phyloP scores from a whole-genome alignment of 2,113 vertebrate genomes.

The Rutilus rutilus region DNA sequence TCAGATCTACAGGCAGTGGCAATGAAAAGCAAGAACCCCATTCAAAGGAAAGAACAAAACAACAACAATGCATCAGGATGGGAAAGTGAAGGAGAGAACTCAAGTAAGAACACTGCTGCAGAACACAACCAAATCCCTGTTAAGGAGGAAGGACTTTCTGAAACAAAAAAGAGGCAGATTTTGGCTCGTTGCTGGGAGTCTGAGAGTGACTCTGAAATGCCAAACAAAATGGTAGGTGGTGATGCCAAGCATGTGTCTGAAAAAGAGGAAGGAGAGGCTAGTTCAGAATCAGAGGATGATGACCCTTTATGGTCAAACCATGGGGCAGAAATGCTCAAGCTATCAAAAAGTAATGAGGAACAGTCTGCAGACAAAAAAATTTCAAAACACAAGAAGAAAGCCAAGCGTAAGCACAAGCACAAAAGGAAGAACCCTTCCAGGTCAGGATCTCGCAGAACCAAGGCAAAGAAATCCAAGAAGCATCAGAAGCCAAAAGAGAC shows the following conservation, averaged over 20 bases:
- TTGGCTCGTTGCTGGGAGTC: constrained; percentile 85
- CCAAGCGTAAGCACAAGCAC: constrained; percentile 79
- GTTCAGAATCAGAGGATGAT: constrained; percentile 85
- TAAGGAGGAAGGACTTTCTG: constrained; percentile 37
- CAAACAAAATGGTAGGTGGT: constrained; percentile 58
- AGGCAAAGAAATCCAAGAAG: constrained; percentile 86
- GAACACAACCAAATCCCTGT: not conserved
- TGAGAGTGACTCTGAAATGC: constrained; percentile 82
- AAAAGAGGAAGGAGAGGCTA: constrained; percentile 96
- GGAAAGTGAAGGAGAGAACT: constrained; percentile 74
- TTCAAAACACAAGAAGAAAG: constrained; percentile 76
- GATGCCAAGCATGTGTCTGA: constrained; percentile 75
- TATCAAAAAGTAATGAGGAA: constrained; percentile 35
- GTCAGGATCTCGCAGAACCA: constrained; percentile 75
- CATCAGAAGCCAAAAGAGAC: constrained; percentile 86
- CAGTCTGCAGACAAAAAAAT: constrained; percentile 64
- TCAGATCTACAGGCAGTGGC: not conserved
- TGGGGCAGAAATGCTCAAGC: constrained; percentile 61
- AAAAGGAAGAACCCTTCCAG: constrained; percentile 77
- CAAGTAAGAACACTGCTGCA: constrained; percentile 65
- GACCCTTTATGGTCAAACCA: constrained; percentile 42
- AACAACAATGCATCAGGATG: constrained; percentile 68
- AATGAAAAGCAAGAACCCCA: constrained; percentile 65
- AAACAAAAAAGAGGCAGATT: constrained; percentile 71
- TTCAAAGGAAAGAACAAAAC: constrained; percentile 56